phyloP scores from a whole-genome alignment of 35 echinoderm and acorn worm species.

The Heliocidaris erythrogramma region DNA sequence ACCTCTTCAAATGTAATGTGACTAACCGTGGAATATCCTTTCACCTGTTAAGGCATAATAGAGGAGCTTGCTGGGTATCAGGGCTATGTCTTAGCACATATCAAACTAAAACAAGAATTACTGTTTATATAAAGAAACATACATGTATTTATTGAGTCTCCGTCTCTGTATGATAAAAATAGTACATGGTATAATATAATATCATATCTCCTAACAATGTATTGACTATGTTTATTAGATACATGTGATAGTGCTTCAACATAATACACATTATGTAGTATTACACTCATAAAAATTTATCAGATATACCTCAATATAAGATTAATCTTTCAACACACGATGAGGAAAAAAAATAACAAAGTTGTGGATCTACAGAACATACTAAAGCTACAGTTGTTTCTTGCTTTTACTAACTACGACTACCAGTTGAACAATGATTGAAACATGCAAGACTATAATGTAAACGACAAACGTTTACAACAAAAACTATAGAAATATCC shows the following conservation, averaged over 20 bases:
- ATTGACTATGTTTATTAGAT: not conserved
- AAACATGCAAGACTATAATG: not conserved
- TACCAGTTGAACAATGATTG: not conserved
- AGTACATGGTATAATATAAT: not conserved
- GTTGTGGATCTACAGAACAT: not conserved
- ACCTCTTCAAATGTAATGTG: too few relatives aligned
- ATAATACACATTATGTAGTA: not conserved
- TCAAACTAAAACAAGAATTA: not conserved
- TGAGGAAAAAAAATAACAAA: not conserved
- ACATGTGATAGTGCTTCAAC: not conserved
- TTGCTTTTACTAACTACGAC: not conserved
- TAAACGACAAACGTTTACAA: not conserved
- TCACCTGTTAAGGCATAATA: too few relatives aligned
- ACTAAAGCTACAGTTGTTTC: not conserved
- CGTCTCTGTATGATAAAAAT: not conserved
- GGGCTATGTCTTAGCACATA: not conserved
- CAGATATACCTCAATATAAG: not conserved
- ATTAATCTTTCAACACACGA: not conserved
- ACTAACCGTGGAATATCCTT: too few relatives aligned
- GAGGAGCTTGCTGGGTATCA: too few relatives aligned
- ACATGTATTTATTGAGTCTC: not conserved
- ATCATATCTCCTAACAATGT: not conserved
- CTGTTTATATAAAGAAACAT: not conserved
- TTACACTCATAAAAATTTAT: not conserved
- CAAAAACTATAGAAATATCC: not conserved